These are phyloP conservation scores for Luscinia megarhynchos DNA, from an alignment of 2,797 vertebrate species.

Conservation along the genomic window DNA sequence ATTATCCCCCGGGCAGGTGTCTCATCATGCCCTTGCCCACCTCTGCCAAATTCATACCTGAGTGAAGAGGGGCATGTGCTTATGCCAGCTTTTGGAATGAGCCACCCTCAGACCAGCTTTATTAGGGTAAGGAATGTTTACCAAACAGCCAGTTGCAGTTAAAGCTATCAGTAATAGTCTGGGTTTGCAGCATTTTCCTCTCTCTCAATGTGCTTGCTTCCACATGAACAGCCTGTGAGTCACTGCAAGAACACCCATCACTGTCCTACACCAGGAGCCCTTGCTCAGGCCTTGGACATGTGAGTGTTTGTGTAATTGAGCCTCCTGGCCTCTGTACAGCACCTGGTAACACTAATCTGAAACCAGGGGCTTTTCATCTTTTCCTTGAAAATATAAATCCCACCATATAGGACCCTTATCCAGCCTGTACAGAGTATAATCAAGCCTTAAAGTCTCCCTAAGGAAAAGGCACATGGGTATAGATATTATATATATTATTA, in stretches of 20 bases:
- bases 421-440: neutral
- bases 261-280: neutral
- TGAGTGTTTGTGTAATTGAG: rapidly evolving
- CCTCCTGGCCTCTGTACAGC: neutral
- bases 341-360: neutral
- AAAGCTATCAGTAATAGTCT: neutral
- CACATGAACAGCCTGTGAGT: neutral
- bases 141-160: neutral
- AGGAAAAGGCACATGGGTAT: rapidly evolving
- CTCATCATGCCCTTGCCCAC: neutral
- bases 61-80: neutral
- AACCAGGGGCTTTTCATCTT: neutral
- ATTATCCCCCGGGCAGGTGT: neutral
- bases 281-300: neutral
- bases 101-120: neutral
- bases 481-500: neutral
- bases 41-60: constrained; percentile 17
- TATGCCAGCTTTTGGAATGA: neutral
- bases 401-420: neutral
- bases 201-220: neutral
- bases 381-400: neutral
- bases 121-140: neutral
- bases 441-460: neutral
- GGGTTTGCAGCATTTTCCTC: neutral
- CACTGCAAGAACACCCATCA: neutral